Conservation (phyloP, 2,797 vertebrate species). For the Acrocephalus scirpaceus region DNA sequence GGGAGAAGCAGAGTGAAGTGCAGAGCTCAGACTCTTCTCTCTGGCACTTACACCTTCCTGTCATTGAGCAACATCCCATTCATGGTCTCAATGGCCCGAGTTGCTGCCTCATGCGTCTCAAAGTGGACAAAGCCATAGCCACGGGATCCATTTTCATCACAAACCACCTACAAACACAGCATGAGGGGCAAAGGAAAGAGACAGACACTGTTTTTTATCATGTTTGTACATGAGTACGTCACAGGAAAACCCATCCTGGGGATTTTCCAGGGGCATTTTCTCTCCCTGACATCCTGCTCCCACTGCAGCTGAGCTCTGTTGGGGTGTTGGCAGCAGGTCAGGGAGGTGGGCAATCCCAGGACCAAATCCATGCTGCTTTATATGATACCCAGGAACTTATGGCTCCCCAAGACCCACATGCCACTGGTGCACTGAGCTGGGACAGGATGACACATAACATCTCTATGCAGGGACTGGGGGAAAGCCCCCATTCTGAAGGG, state of each 20-base stretch:
- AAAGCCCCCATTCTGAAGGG: neutral
- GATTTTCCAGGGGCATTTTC: neutral
- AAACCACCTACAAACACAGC: conserved; percentile 84
- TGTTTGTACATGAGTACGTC: accelerated
- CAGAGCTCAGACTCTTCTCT: neutral
- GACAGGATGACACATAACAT: neutral
- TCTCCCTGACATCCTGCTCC: neutral
- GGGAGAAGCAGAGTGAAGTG: neutral
- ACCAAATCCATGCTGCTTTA: neutral
- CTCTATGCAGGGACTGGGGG: neutral
- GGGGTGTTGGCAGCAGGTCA: neutral
- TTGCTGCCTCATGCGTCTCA: conserved; percentile 93
- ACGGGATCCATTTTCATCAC: conserved; percentile 92
- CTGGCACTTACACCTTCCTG: conserved; percentile 90
- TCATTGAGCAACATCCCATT: conserved; percentile 98
- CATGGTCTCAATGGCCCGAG: conserved; percentile 92
- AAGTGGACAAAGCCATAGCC: conserved; percentile 99
- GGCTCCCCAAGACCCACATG: neutral
- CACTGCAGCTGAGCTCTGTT: accelerated
- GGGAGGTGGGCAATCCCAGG: neutral
- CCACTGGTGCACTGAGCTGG: neutral
- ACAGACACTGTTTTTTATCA: neutral
- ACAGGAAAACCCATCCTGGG: neutral
- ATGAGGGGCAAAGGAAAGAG: neutral
- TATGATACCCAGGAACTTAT: neutral